phyloP scores from a whole-genome alignment of 64 coral and sea anemone genomes.

The Porites lutea region DNA sequence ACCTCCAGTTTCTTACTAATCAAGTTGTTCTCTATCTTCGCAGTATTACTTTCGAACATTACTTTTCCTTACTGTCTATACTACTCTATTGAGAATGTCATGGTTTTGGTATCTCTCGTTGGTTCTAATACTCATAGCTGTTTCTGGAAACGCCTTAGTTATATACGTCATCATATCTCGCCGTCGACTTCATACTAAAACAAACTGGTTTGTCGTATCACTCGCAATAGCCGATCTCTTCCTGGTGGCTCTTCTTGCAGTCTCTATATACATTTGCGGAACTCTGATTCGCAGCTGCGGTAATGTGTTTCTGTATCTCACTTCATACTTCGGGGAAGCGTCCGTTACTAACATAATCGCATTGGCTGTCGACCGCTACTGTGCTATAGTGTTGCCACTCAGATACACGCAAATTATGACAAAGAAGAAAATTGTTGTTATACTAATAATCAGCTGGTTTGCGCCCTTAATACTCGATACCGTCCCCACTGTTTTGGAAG shows the following conservation, averaged over 20 bases:
- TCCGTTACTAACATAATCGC: background rate
- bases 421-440: background rate
- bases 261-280: background rate
- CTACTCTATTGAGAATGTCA: too few relatives aligned
- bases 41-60: too few relatives aligned
- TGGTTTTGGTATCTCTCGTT: background rate
- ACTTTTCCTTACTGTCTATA: too few relatives aligned
- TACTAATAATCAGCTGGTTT: background rate
- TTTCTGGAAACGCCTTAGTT: background rate
- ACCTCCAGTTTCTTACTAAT: too few relatives aligned
- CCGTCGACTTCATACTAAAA: background rate
- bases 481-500: background rate
- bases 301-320: background rate
- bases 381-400: background rate
- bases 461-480: background rate
- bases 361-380: background rate
- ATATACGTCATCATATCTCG: constrained; percentile 2
- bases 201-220: constrained; percentile 15
- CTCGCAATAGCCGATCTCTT: background rate
- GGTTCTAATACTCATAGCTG: background rate
- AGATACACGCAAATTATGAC: background rate
- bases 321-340: background rate
- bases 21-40: too few relatives aligned
- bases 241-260: background rate
- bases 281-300: background rate